Evolutionary conservation across 1,140 invertebrate genomes (phyloP), one percentile per base, ranked within the genome.

Genomic region (Euglossa dilemma): DNA sequence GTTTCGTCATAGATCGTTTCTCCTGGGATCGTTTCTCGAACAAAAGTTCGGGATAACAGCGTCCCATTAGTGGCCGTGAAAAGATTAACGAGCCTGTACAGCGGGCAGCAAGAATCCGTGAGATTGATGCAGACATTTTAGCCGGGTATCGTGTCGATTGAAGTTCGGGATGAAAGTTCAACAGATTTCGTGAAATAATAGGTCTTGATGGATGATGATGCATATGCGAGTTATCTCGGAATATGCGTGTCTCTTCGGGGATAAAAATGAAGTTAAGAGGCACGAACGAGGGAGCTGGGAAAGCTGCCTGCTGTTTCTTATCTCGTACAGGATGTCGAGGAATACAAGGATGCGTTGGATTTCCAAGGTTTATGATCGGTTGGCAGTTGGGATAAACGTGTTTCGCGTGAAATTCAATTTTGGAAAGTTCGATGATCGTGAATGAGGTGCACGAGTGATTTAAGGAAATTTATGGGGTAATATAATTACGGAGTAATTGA

Each of bases 41-140:
- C 76, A 79, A 70, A 79, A 70, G 76, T 69, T 25, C 25, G 64
- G 66, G 43, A 59, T 54, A 78, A 67, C 47, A 45, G 64, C n/a
- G 52, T 47, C n/a, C 76, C 64, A 78, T 78, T 78, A 78, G 28
- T 8, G 64, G 64, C 36, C 59, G 64, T 57, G 76, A 56, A 78
- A 78, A 69, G 76, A 78, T 78, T 78, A 69, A 78, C 64, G 76
- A 78, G 76, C 12, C n/a, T 64, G 28, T 36, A 54, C 45, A 52
- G 69, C 36, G 11, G 47, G 23, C 36, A 69, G 52, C 36, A 25
- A 57, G 52, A 43, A 69, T 78, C n/a, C 23, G 64, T 12, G 52
- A 69, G 76, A 78, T 78, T 43, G 76, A 69, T 77, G 74, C 74
- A 25, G n/a, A 52, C 57, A 20, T 43, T 77, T 64, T 43, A 67